phyloP scores from a whole-genome alignment of 2,797 vertebrate genomes.

The Tachyglossus aculeatus region DNA sequence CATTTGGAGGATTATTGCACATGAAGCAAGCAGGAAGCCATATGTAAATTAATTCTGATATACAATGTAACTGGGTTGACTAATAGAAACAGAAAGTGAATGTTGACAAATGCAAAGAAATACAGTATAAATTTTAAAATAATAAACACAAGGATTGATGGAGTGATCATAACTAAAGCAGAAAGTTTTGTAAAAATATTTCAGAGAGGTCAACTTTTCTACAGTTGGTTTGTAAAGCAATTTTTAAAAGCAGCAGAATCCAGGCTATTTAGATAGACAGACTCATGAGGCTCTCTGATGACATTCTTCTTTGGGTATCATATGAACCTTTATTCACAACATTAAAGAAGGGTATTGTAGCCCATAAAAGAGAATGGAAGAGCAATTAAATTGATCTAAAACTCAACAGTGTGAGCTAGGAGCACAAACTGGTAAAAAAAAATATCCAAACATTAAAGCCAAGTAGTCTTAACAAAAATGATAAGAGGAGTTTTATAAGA shows the following conservation, averaged over 20 bases:
- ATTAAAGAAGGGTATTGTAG: constrained; percentile 41
- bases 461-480: background rate
- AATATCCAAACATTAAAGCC: background rate
- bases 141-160: constrained; percentile 12
- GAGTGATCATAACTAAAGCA: constrained; percentile 5
- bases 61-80: constrained; percentile 45
- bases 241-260: constrained; percentile 27
- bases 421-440: constrained; percentile 23
- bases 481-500: constrained; percentile 16
- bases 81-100: constrained; percentile 52
- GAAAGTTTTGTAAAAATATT: background rate
- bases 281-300: constrained; percentile 33
- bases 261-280: constrained; percentile 6
- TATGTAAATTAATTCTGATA: constrained; percentile 59
- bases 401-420: constrained; percentile 31
- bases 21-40: constrained; percentile 34
- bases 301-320: constrained; percentile 32
- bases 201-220: background rate
- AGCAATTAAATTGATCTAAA: constrained; percentile 19
- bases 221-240: constrained; percentile 18
- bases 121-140: constrained; percentile 27
- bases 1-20: constrained; percentile 33
- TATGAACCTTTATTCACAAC: constrained; percentile 14
- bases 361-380: constrained; percentile 18
- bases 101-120: constrained; percentile 45